Base-by-base conservation (phyloP, 2,888 invertebrate species). In the Nebria brevicollis region DNA sequence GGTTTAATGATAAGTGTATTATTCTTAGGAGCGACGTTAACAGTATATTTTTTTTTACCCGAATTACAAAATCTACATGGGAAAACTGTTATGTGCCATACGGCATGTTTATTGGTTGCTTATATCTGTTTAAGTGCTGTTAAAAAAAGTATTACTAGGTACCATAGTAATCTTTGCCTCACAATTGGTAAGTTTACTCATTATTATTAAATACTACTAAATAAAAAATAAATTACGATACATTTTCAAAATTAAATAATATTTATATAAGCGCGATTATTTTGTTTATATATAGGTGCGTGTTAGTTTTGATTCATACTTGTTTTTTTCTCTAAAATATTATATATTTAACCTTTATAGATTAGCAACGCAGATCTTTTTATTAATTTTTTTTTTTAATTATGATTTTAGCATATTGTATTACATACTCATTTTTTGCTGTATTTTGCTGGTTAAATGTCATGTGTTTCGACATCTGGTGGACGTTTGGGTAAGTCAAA, bases 371-470 rank as follows among this genome's bases (percentile, higher is more conserved):
- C 26, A 13, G 42, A n/a, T 41, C 8, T 64, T 15, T 41, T 75
- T 42, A 76, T 25, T 77, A 73, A 20, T 64, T 13, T 34, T 82
- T 82, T 84, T 81, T 81, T 77, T 64, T 84, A 72, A 65, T 65
- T 26, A 34, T 87, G 88, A 87, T 84, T 91, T 84, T 91, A 93
- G 93, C 92, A 10, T 93, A 92, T 87, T 87, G 92, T 84, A 93
- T 93, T 85, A 93, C 93, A 86, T 92, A 93, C 86, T 92, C 92
- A 2, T 93, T 93, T 88, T 90, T 93, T 75, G 92, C 93, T 66
- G 92, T 93, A 85, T 93, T 93, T 88, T 93, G 93, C 89, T 94
- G 93, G 93, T 88, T 93, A 82, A 93, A 93, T 87, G 92, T 93
- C 72, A 91, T 94, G 91, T 93, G 93, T 86, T 92, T 93, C 86